phyloP scores from a whole-genome alignment of 2,888 invertebrate genomes.

The Drosophila nr. perissopoda region DNA sequence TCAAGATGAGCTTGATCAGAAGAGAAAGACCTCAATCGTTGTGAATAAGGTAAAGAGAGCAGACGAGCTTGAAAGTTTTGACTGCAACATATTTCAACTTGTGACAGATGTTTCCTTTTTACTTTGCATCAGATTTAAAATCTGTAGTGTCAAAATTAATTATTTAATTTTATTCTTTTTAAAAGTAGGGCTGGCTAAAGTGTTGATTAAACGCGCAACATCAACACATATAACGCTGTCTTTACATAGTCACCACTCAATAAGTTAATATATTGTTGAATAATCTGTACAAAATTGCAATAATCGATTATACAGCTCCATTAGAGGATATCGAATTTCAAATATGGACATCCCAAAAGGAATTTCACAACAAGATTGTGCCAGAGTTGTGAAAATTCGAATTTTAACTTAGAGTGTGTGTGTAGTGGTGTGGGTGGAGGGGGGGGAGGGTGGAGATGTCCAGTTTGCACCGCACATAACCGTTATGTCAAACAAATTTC shows the following conservation, averaged over 20 bases:
- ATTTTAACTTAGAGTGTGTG: background rate
- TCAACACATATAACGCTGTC: background rate
- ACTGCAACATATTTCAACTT: background rate
- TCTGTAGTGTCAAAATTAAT: too few relatives aligned
- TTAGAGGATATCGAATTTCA: background rate
- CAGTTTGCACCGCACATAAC: slow-evolving; percentile 36
- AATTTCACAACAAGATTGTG: background rate
- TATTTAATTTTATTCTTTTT: too few relatives aligned
- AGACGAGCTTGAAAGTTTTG: background rate
- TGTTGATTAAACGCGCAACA: background rate
- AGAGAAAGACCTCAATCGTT: too few relatives aligned
- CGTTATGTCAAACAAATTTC: slow-evolving; percentile 62
- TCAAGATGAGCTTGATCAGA: background rate
- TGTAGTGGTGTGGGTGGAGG: background rate
- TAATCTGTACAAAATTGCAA: background rate
- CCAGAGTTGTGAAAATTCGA: background rate
- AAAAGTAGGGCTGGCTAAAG: too few relatives aligned
- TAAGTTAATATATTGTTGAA: background rate
- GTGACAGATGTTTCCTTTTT: background rate
- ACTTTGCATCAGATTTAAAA: background rate
- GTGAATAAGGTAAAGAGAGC: too few relatives aligned
- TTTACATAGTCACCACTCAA: background rate
- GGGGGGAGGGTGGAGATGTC: background rate
- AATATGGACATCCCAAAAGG: background rate
- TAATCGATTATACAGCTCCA: background rate